Evolutionary conservation across 2,888 invertebrate species (phyloP), one percentile per base, ranked within the genome.

Genomic region (Gari tellinella): DNA sequence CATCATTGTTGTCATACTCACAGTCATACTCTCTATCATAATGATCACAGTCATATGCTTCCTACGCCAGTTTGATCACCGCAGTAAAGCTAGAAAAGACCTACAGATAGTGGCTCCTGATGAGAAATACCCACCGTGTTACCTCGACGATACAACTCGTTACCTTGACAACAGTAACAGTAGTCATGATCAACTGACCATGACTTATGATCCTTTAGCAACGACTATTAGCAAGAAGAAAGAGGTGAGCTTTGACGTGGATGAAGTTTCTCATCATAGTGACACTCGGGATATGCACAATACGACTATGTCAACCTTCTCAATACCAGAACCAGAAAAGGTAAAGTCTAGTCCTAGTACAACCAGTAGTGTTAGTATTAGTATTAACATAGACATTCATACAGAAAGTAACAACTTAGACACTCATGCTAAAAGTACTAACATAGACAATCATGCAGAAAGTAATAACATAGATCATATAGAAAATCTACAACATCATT

Each of bases 1-100:
- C 1, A 75, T 83, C 1, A 73, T 80, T 52, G 85, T 85, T 49
- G 80, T 85, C 31, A 64, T 83, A 21, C 70, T 82, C 17, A 85
- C 85, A 2, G 57, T 77, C 21, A 64, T 85, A 10, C 72, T 83
- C 19, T 85, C 85, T 0, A 68, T 80, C n/a, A 73, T 72, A 17
- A 82, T 85, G 64, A 66, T 82, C 31, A 46, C 72, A 10, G 73
- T 80, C 1, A 85, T 85, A 17, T 78, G 77, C 37, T 80, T 84
- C 58, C 67, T 84, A 17, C 45, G 80, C 57, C 74, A 75, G 26
- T 74, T 82, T 62, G 83, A 84, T 61, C 70, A 68, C 25, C 62
- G 73, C 17, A 69, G 56, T 43, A 78, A 78, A 38, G 56, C 70
- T 0, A 37, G 66, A 19, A 73, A 67, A 49, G 64, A 78, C 46